Conservation (phyloP, 2,888 invertebrate genomes). For the Scaptomyza polygonia region DNA sequence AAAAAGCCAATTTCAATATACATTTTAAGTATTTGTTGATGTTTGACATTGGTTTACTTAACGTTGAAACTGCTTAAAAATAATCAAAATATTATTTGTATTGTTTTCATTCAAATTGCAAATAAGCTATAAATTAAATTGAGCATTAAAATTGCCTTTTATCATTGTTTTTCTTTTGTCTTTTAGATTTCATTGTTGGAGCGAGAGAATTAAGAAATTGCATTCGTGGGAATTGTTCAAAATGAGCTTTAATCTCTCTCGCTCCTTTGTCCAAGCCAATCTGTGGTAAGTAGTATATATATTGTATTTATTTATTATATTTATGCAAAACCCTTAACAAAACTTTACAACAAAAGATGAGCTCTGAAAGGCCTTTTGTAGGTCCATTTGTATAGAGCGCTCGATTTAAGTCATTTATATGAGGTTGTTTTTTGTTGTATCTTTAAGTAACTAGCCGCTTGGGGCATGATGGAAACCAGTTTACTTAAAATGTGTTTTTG, state of each 20-base stretch:
- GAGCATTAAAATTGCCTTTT: slow-evolving; percentile 15
- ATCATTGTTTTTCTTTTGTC: neutral
- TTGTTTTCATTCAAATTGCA: neutral
- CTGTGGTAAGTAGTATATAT: slow-evolving; percentile 2
- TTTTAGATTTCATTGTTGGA: slow-evolving; percentile 1
- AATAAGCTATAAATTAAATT: neutral
- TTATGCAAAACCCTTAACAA: slow-evolving; percentile 29
- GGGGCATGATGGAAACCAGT: slow-evolving; percentile 38
- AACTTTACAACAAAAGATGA: slow-evolving; percentile 38
- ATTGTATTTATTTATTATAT: slow-evolving; percentile 5
- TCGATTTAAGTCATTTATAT: slow-evolving; percentile 46
- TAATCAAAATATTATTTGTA: no score
- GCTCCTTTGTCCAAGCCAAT: slow-evolving; percentile 9
- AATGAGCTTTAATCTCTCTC: slow-evolving; percentile 2
- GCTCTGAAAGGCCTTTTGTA: slow-evolving; percentile 2
- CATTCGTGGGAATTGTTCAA: slow-evolving; percentile 16
- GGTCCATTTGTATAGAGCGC: slow-evolving; percentile 1
- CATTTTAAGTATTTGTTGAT: neutral
- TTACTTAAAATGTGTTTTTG: slow-evolving; percentile 50
- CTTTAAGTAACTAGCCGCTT: slow-evolving; percentile 16
- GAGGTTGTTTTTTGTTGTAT: slow-evolving; percentile 18
- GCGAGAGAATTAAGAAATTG: neutral
- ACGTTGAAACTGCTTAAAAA: no score
- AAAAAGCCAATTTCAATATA: neutral
- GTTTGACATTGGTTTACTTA: no score